A percentile compares a stretch with the other conserved stretches of the same genome.
Conservation (phyloP, 2,797 vertebrate species). For the Girardinus metallicus region DNA sequence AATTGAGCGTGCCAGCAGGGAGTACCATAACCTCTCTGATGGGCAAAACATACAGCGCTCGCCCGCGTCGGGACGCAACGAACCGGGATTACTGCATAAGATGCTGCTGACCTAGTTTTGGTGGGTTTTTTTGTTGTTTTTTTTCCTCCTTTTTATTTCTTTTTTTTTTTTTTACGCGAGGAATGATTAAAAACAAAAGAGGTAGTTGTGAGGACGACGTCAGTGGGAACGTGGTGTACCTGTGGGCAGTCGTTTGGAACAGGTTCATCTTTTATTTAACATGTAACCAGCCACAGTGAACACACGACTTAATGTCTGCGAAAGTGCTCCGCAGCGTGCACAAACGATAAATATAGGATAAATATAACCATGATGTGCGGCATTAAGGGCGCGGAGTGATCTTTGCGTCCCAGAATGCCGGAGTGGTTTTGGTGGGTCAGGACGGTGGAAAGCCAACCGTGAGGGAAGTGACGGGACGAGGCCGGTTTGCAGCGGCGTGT, state of each 20-base stretch:
- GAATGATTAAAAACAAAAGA: slow-evolving; percentile 52
- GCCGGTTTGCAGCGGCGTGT: slow-evolving; percentile 49
- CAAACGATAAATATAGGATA: slow-evolving; percentile 6
- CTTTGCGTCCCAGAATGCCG: slow-evolving; percentile 20
- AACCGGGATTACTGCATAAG: slow-evolving; percentile 84
- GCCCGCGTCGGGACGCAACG: slow-evolving; percentile 74
- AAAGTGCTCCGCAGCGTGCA: slow-evolving; percentile 33
- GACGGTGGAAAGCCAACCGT: slow-evolving; percentile 26
- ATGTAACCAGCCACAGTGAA: slow-evolving; percentile 58
- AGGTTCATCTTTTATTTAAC: slow-evolving; percentile 83
- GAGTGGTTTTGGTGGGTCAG: neutral
- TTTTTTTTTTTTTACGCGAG: slow-evolving; percentile 42
- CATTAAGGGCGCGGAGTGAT: slow-evolving; percentile 30
- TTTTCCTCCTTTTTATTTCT: slow-evolving; percentile 57
- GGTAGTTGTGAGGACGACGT: slow-evolving; percentile 58
- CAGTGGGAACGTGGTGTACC: slow-evolving; percentile 71
- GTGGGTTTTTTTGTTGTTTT: neutral
- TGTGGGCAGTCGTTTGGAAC: slow-evolving; percentile 74
- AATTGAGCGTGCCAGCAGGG: slow-evolving; percentile 73
- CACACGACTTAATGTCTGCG: slow-evolving; percentile 51
- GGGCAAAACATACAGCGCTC: slow-evolving; percentile 78
- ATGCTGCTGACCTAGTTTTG: slow-evolving; percentile 82
- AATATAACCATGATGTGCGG: neutral
- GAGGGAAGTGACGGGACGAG: slow-evolving; percentile 41
- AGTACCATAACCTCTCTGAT: slow-evolving; percentile 79